Conservation (phyloP, 1,140 invertebrate species). For the Zaprionus ornatus region DNA sequence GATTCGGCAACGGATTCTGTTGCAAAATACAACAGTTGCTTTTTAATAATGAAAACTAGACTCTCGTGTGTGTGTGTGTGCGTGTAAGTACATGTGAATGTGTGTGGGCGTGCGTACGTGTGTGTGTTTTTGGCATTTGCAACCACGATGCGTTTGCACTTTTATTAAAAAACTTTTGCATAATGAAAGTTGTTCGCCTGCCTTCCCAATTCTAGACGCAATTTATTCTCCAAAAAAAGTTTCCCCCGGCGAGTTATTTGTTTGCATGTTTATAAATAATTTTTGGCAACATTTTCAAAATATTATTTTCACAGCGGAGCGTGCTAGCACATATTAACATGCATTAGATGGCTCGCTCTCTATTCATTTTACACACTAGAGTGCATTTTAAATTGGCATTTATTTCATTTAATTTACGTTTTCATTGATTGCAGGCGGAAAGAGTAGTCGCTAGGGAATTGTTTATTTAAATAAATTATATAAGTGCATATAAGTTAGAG, state of each 20-base stretch:
- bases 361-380: background rate
- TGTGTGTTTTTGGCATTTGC: slow-evolving; percentile 27
- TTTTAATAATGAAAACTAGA: slow-evolving; percentile 48
- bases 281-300: slow-evolving; percentile 52
- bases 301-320: slow-evolving; percentile 49
- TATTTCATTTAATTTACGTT: slow-evolving; percentile 49
- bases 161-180: slow-evolving; percentile 82
- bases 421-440: slow-evolving; percentile 47
- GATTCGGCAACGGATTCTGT: slow-evolving; percentile 18
- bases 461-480: background rate
- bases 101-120: slow-evolving; percentile 15
- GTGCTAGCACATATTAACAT: background rate
- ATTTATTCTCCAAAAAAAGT: slow-evolving; percentile 66
- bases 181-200: slow-evolving; percentile 76
- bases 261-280: slow-evolving; percentile 66
- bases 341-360: background rate
- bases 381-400: slow-evolving; percentile 31
- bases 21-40: slow-evolving; percentile 57
- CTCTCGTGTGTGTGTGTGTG: slow-evolving; percentile 24
- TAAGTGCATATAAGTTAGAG: background rate
- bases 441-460: background rate
- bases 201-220: slow-evolving; percentile 63
- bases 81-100: slow-evolving; percentile 8
- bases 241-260: slow-evolving; percentile 50
- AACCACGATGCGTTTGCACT: slow-evolving; percentile 65